Conservation (phyloP, 2,797 vertebrate genomes). For the Phrynocephalus guinanensis region DNA sequence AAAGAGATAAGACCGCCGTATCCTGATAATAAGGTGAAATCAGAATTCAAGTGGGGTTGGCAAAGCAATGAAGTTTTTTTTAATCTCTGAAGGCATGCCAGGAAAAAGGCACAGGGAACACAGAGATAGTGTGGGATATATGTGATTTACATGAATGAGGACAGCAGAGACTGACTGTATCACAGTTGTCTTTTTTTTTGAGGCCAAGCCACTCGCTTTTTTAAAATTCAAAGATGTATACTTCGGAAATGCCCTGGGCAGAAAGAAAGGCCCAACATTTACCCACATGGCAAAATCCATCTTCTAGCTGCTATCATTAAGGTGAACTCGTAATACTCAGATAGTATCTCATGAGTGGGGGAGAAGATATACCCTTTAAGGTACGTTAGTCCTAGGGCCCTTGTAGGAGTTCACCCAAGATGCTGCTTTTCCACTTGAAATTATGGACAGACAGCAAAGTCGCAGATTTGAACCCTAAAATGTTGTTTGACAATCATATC, state of each 20-base stretch:
- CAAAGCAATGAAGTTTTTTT: background rate
- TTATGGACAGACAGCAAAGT: background rate
- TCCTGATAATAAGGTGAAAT: background rate
- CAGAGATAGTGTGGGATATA: background rate
- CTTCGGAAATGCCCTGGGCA: background rate
- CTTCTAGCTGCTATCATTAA: background rate
- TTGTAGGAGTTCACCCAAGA: background rate
- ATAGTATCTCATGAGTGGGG: background rate
- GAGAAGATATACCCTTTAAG: background rate
- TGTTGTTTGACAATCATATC: background rate
- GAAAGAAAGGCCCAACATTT: background rate
- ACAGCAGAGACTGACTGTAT: background rate
- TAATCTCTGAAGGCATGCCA: background rate
- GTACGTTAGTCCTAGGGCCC: background rate
- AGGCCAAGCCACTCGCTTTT: background rate
- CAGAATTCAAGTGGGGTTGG: background rate
- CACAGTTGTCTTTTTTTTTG: background rate
- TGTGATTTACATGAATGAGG: background rate
- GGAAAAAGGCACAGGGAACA: background rate
- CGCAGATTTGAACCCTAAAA: background rate
- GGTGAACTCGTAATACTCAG: background rate
- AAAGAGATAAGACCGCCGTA: background rate
- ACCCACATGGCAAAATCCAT: background rate
- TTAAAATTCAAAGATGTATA: background rate
- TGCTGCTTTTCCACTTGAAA: background rate